phyloP scores from a whole-genome alignment of 2,113 vertebrate species.

The Percina caprodes region DNA sequence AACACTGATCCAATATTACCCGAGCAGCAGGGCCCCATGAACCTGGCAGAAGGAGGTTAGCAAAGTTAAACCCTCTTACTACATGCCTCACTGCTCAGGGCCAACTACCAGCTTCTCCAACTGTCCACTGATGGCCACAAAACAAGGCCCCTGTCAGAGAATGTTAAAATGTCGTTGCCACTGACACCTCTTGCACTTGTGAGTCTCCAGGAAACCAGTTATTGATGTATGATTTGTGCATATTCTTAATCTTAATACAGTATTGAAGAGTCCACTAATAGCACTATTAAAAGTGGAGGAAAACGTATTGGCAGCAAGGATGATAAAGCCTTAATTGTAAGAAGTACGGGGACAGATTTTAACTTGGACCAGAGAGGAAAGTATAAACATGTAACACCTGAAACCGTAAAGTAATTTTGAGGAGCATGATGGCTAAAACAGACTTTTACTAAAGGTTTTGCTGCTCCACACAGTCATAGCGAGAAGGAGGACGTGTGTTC shows the following conservation, averaged over 20 bases:
- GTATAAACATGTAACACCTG: not conserved
- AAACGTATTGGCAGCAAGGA: not conserved
- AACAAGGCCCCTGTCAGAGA: slow-evolving; percentile 67
- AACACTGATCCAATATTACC: slow-evolving; percentile 97
- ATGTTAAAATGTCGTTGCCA: slow-evolving; percentile 68
- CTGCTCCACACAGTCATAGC: not conserved
- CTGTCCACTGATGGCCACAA: slow-evolving; percentile 71
- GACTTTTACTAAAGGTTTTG: not conserved
- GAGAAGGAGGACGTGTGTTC: not conserved
- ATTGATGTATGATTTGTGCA: not conserved
- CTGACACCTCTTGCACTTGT: slow-evolving; percentile 18
- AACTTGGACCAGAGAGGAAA: not conserved
- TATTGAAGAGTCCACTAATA: not conserved
- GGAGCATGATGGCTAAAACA: not conserved
- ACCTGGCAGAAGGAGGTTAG: slow-evolving; percentile 99
- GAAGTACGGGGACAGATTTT: not conserved
- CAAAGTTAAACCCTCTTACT: slow-evolving; percentile 99
- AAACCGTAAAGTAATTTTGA: not conserved
- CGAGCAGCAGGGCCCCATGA: slow-evolving; percentile 91
- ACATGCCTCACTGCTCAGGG: slow-evolving; percentile 91
- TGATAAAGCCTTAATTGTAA: not conserved
- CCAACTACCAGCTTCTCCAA: slow-evolving; percentile 87
- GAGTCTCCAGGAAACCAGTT: slow-evolving; percentile 4
- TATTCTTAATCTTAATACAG: not conserved
- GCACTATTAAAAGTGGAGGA: not conserved